Evolutionary conservation across 2,888 invertebrate species (phyloP), one percentile per base, ranked within the genome.

Genomic region (Anoplius nigerrimus): DNA sequence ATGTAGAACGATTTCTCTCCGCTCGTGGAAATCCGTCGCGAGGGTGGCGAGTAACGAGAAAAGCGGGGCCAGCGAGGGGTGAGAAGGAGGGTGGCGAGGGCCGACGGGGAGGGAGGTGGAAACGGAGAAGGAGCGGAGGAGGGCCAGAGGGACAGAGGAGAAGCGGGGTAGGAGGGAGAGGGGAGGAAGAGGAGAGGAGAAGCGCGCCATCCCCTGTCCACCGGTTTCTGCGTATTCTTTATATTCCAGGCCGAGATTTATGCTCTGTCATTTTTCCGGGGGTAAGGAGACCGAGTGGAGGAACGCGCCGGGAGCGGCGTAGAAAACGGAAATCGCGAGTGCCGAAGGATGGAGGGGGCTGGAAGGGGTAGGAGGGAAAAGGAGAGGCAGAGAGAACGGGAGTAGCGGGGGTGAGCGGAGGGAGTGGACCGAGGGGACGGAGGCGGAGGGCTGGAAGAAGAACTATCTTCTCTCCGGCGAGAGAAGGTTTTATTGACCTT

Each of bases 1-100:
- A 84, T 82, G 84, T 78, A 82, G 80, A 84, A 72, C 83, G 79
- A 84, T 84, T 84, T 84, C 77, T 84, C 84, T 84, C 78, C 73
- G 74, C 69, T 71, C 64, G 68, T 76, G 72, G 71, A 79, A 79
- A 76, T 74, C 66, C 71, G 74, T 66, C 61, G 58, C 59, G 46
- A 48, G 64, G 67, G 67, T 64, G 69, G 56, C 66, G 67, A 59
- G 57, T 80, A 78, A 79, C 76, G 72, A 71, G 73, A 77, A 72
- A 70, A 48, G 57, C 51, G 68, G 51, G 34, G 56, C 34, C n/a
- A n/a, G n/a, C n/a, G n/a, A n/a, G n/a, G n/a, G n/a, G n/a, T n/a
- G n/a, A n/a, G n/a, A n/a, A n/a, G n/a, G n/a, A n/a, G n/a, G n/a
- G n/a, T n/a, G n/a, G n/a, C n/a, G n/a, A n/a, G n/a, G n/a, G n/a